Conservation (phyloP, 2,113 vertebrate species). For the Cisticola juncidis region DNA sequence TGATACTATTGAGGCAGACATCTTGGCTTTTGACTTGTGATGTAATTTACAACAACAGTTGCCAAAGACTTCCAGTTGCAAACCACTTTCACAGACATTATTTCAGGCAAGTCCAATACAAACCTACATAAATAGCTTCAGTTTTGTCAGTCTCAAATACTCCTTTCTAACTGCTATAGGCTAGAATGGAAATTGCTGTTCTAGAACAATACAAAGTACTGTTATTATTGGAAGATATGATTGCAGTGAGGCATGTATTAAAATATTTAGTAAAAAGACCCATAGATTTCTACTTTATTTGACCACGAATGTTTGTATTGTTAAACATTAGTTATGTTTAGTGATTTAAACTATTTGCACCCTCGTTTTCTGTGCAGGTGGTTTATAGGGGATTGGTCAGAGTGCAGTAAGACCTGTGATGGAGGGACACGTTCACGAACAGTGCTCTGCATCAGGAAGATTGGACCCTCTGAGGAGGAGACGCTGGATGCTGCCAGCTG, state of each 20-base stretch:
- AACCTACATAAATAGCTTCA: background rate
- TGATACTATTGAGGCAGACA: background rate
- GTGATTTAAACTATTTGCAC: background rate
- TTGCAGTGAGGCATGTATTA: background rate
- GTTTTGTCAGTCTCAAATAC: background rate
- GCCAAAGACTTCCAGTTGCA: background rate
- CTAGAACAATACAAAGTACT: background rate
- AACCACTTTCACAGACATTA: background rate
- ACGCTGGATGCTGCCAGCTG: slow-evolving; percentile 88
- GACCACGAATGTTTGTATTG: background rate
- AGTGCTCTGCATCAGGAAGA: slow-evolving; percentile 91
- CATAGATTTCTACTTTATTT: background rate
- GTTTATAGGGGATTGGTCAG: slow-evolving; percentile 97
- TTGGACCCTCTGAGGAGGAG: slow-evolving; percentile 91
- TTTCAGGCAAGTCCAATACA: background rate
- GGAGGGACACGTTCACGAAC: slow-evolving; percentile 87
- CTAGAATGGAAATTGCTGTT: background rate
- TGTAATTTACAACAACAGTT: background rate
- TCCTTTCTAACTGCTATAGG: background rate
- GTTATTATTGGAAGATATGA: background rate
- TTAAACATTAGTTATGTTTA: background rate
- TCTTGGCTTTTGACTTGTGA: background rate
- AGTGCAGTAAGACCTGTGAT: slow-evolving; percentile 94
- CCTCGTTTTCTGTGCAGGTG: slow-evolving; percentile 76
- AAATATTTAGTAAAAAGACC: background rate